Base-by-base conservation (phyloP, 2,113 vertebrate genomes). In the Petrocephalus zakoni region DNA sequence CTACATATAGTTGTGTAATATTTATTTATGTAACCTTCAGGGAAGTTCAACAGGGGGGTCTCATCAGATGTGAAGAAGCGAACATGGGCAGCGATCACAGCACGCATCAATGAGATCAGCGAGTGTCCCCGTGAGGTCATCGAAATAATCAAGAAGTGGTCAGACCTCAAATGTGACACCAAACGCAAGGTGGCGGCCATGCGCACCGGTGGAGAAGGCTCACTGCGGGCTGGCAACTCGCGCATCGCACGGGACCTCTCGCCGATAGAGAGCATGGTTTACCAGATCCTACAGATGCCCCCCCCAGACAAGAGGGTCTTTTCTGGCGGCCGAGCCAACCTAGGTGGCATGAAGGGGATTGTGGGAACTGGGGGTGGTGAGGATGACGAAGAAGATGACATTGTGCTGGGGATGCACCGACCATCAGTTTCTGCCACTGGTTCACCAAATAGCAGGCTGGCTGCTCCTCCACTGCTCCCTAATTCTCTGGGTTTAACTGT, bases 121-220 rank as follows among this genome's bases (percentile, higher is more conserved):
- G 95, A 96, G 90, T 96, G 95, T 85, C 95, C 95, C 64, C 94
- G 96, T 0, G 95, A 96, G 88, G 93, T 96, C 91, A 94, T 95
- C 0, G 95, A 96, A 89, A 94, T 96, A 72, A 94, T 96, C 83
- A 96, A 96, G 93, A 96, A 96, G 89, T 96, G 96, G 96, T 95
- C 96, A 0, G 96, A 96, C 90, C 92, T 96, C 0, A 96, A 96
- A 91, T 96, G 95, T 47, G 96, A 96, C 93, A 95, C 94, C 13
- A 96, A 95, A 88, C 92, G 96, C 21, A 96, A 95, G 92, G 93
- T 96, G 75, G 93, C 92, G 2, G 95, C 94, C 21, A 94, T 95
- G 94, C 92, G 92, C 34, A 90, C 94, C 0, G 95, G 91, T 5
- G 92, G 90, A 9, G 91, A 91, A 86, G 93, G 91, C 64, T 91